Percentiles rank a stretch among this genome's conserved stretches.
Evolutionary conservation across 2,113 vertebrate species (phyloP).

Genomic region (Reinhardtius hippoglossoides): DNA sequence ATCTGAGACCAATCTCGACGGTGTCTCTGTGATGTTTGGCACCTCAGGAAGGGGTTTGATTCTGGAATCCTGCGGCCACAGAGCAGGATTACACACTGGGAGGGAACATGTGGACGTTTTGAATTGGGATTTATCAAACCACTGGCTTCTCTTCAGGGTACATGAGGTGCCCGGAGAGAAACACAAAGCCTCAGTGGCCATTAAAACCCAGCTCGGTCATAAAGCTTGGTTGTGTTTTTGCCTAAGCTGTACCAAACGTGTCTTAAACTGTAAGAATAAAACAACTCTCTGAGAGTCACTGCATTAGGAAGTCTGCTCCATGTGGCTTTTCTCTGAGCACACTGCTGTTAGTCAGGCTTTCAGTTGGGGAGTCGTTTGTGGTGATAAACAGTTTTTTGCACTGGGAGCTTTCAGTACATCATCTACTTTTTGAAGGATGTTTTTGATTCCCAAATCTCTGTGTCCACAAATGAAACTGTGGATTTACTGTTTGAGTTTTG

Average conservation of each 20-base stretch:
- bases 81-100: constrained; percentile 63
- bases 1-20: constrained; percentile 36
- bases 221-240: constrained; percentile 9
- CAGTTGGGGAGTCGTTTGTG: not conserved
- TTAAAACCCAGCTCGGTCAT: constrained; percentile 20
- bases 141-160: constrained; percentile 15
- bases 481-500: not conserved
- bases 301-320: not conserved
- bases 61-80: constrained; percentile 45
- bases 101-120: constrained; percentile 67
- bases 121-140: constrained; percentile 49
- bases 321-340: not conserved
- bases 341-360: not conserved
- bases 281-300: not conserved
- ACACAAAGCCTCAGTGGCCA: constrained; percentile 16
- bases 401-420: not conserved
- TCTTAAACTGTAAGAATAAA: not conserved
- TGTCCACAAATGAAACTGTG: not conserved
- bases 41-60: constrained; percentile 57
- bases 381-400: not conserved
- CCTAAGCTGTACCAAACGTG: constrained; percentile 12
- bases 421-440: not conserved
- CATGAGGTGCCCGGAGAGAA: constrained; percentile 20
- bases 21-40: constrained; percentile 41
- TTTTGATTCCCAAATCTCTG: not conserved